A percentile compares a stretch with the other conserved stretches of the same genome.
These are phyloP conservation scores for cattle (Bos taurus) DNA, from an alignment of 2,113 vertebrate genomes.

Conservation along the genomic window ARS-UCD2.0 NC_037329.1:109558001-109558500, in stretches of 20 bases:
- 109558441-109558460: constrained; percentile 67
- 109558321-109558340: not conserved
- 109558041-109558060: constrained; percentile 62
- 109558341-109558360: not conserved
- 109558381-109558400: not conserved
- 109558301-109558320: not conserved
- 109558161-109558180: constrained; percentile 50
- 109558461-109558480: constrained; percentile 57
- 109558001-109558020: constrained; percentile 76
- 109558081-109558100: constrained; percentile 75
- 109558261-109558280: not conserved
- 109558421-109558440: constrained; percentile 38
- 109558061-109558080: constrained; percentile 71
- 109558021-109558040: constrained; percentile 67
- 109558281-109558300: not conserved
- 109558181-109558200: not conserved
- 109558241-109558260: not conserved
- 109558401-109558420: constrained; percentile 21
- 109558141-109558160: constrained; percentile 66
- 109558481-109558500: constrained; percentile 65
- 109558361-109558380: not conserved
- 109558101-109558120: constrained; percentile 75
- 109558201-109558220: not conserved
- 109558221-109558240: not conserved
- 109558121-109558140: constrained; percentile 74